These are phyloP conservation scores for Trissonchulus sp. DNA, from an alignment of 2,888 invertebrate species.

Conservation along the genomic window DNA sequence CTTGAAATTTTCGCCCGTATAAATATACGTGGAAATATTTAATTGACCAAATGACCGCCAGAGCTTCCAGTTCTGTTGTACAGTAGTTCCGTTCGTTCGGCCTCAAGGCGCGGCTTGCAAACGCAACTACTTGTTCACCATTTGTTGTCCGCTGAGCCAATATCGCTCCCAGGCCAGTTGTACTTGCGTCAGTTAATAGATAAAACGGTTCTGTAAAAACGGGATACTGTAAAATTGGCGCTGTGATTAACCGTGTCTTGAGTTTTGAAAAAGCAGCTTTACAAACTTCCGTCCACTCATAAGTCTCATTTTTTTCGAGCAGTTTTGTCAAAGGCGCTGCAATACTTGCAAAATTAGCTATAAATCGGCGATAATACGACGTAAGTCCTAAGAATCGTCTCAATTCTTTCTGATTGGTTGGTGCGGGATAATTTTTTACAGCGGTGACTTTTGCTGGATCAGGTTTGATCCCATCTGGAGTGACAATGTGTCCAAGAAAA, in stretches of 20 bases:
- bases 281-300: constrained; percentile 4
- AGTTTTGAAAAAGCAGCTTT: not conserved
- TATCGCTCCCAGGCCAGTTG: not conserved
- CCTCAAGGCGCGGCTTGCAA: not conserved
- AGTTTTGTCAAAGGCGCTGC: not conserved
- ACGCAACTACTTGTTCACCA: not conserved
- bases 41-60: not conserved
- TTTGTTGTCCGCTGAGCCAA: not conserved
- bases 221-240: not conserved
- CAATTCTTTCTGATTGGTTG: not conserved
- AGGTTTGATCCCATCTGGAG: not conserved
- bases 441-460: not conserved
- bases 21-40: not conserved
- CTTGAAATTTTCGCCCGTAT: constrained; percentile 1
- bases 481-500: not conserved
- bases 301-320: not conserved
- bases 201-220: not conserved
- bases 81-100: not conserved
- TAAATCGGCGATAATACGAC: constrained; percentile 10
- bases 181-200: not conserved
- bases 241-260: not conserved
- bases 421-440: not conserved
- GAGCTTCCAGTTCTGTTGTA: not conserved
- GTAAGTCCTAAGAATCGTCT: constrained; percentile 9
- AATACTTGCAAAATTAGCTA: not conserved